Evolutionary conservation across 2,797 vertebrate genomes (phyloP), one percentile per base, ranked within the genome.

Genomic region (Myotis daubentonii): DNA sequence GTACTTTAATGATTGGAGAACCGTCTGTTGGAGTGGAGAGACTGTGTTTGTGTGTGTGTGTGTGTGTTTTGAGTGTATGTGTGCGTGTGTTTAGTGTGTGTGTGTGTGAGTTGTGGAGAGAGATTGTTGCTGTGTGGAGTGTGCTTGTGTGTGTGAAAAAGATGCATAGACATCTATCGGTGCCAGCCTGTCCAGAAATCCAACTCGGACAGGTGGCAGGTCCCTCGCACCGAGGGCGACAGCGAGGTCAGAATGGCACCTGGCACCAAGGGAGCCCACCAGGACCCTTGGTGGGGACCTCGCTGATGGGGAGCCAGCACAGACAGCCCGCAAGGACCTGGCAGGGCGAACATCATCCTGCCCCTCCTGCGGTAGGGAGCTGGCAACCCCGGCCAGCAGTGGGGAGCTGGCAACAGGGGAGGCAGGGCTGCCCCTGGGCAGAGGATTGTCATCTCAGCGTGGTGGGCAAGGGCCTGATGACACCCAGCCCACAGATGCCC

Each of bases 111-210:
- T 15, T 30, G 60, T 62, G 47, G 47, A 13, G 47, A 47, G 47
- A 47, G 47, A 47, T 13, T 47, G 47, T 47, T 47, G 47, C 10
- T 15, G 60, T 30, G 28, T 13, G 28, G 12, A 15, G 28, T 60
- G 25, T 44, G 41, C 9, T 25, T 60, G 25, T 60, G 57, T 60
- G 57, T 60, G 25, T 60, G 57, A 12, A 51, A 51, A 19, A 6
- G 5, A 33, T n/a, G 47, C 19, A 9, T 1, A 30, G 6, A 5
- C 28, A 33, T n/a, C 28, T n/a, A 20, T 51, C 17, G 1, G 3
- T 13, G 8, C 44, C 17, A 33, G 3, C 30, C 30, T 20, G 30
- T 51, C 72, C 47, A 12, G 72, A 47, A 30, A 51, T 20, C 72
- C 44, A n/a, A 22, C 44, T 17, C 17, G 0, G 47, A 75, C 10